Evolutionary conservation across 2,797 vertebrate species (phyloP), one percentile per base, ranked within the genome.

Genomic region (Hoplostethus atlanticus): DNA sequence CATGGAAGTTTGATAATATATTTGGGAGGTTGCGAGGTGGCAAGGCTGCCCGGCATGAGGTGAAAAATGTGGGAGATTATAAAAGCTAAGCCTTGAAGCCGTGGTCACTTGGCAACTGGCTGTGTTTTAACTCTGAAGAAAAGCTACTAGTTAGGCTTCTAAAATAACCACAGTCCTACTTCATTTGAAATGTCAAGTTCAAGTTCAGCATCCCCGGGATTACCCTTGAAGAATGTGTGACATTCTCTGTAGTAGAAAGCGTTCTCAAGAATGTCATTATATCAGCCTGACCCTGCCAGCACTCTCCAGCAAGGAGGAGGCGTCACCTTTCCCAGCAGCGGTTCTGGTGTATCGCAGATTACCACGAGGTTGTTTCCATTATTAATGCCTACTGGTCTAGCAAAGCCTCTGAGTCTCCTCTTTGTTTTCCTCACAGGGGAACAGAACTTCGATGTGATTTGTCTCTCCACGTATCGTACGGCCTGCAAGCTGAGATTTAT

Each of bases 401-500:
- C 30, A 31, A 12, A 59, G 13, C 10, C 40, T 13, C 28, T 40
- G 3, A 64, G 40, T 42, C 2, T 77, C 6, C 56, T 61, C 5
- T 56, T 77, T 36, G 1, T 21, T 21, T 57, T 73, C n/a, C 1
- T 76, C 47, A 47, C 88, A 99, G 97, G 87, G 84, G 95, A 96
- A 36, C 95, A 98, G 93, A 96, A 98, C 91, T 96, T 97, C 55
- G 97, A 99, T 77, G 93, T 93, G 81, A 97, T 99, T 88, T 92
- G 96, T 71, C 95, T 98, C 0, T 98, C 97, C 10, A 96, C 97
- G 0, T 98, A 99, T 40, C 96, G 97, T 73, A 98, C 97, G 25
- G 95, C 96, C 77, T 98, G 97, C 88, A 99, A 99, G 76, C 95
- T 99, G 81, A 88, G 97, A 81, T 98, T 97, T 84, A 93, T 99